phyloP scores from a whole-genome alignment of 64 coral and sea anemone genomes.

The Porites australiensis region DNA sequence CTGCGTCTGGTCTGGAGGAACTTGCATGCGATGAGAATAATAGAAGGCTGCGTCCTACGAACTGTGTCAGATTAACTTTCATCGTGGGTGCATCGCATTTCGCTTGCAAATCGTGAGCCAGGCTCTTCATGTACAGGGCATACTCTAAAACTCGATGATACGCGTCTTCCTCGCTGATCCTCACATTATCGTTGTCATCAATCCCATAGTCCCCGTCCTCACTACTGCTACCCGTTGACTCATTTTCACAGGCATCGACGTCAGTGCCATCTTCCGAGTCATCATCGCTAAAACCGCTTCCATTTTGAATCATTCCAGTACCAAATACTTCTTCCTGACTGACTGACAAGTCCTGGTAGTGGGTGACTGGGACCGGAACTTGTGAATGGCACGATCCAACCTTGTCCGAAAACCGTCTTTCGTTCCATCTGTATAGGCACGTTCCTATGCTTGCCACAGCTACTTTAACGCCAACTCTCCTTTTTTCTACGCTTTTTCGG shows the following conservation, averaged over 20 bases:
- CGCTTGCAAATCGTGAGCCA: neutral
- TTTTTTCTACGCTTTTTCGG: slow-evolving; percentile 11
- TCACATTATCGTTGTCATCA: slow-evolving; percentile 32
- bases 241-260: slow-evolving; percentile 9
- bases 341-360: slow-evolving; percentile 26
- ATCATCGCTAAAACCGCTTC: slow-evolving; percentile 7
- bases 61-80: slow-evolving; percentile 12
- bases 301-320: slow-evolving; percentile 5
- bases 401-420: neutral
- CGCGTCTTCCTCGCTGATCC: neutral
- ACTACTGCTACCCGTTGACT: neutral
- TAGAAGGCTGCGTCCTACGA: neutral
- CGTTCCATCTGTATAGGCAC: slow-evolving; percentile 19
- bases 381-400: neutral
- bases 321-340: slow-evolving; percentile 28
- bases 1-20: slow-evolving; percentile 2
- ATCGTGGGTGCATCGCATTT: slow-evolving; percentile 9
- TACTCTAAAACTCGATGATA: slow-evolving; percentile 17
- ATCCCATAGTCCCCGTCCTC: slow-evolving; percentile 10
- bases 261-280: slow-evolving; percentile 17
- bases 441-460: slow-evolving; percentile 20
- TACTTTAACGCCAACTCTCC: neutral
- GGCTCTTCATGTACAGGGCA: slow-evolving; percentile 5
- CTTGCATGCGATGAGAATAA: neutral
- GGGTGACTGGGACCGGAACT: slow-evolving; percentile 1